Conservation (phyloP, 2,888 invertebrate genomes). For the Aphidius colemani region DNA sequence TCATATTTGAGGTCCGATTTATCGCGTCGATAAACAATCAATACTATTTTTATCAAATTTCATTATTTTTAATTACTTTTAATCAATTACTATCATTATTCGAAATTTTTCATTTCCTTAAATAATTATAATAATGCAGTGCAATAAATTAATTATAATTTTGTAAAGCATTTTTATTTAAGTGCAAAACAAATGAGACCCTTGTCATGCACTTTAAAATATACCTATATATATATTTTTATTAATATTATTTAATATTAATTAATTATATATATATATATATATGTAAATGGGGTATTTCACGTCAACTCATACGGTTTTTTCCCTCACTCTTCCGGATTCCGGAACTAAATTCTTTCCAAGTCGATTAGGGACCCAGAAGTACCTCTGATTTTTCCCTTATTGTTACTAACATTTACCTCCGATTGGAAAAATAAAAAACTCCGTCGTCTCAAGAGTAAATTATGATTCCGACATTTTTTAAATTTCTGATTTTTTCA, state of each 20-base stretch:
- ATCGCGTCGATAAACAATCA: conserved; percentile 30
- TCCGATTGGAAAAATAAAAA: too few relatives aligned
- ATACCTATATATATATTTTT: conserved; percentile 26
- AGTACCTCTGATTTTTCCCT: too few relatives aligned
- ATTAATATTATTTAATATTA: conserved; percentile 22
- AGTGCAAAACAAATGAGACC: conserved; percentile 32
- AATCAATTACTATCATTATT: neutral
- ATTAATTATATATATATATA: conserved; percentile 13
- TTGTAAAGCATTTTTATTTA: conserved; percentile 25
- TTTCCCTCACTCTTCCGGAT: too few relatives aligned
- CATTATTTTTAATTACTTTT: conserved; percentile 29
- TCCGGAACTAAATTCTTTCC: too few relatives aligned
- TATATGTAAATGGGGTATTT: too few relatives aligned
- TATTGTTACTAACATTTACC: too few relatives aligned
- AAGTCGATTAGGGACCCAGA: too few relatives aligned
- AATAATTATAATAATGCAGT: conserved; percentile 15
- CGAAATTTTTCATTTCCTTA: neutral
- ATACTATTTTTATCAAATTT: conserved; percentile 27
- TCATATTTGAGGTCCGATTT: conserved; percentile 33
- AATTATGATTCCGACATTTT: too few relatives aligned
- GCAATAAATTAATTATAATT: conserved; percentile 11
- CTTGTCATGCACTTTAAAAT: too few relatives aligned
- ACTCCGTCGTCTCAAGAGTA: too few relatives aligned
- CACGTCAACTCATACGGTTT: too few relatives aligned
- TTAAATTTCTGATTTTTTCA: too few relatives aligned